phyloP scores from a whole-genome alignment of 2,888 invertebrate genomes.

The Lysandra bellargus region DNA sequence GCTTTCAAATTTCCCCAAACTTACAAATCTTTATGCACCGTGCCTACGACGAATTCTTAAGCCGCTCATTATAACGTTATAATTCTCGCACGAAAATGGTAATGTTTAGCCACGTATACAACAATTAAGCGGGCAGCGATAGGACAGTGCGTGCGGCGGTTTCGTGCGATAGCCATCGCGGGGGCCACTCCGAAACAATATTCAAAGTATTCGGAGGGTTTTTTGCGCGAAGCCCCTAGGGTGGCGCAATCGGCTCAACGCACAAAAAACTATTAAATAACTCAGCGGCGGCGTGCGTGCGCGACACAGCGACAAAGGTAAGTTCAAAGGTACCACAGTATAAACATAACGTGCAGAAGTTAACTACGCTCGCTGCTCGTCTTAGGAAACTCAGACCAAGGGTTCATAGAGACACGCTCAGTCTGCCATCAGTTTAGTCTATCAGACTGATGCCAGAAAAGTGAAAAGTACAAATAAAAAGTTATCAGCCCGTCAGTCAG shows the following conservation, averaged over 20 bases:
- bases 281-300: constrained; percentile 74
- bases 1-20: background rate
- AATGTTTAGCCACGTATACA: constrained; percentile 58
- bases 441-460: too few species aligned
- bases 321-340: constrained; percentile 30
- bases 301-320: constrained; percentile 67
- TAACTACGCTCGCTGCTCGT: background rate
- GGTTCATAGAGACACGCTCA: too few species aligned
- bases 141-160: constrained; percentile 79
- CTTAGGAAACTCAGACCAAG: background rate
- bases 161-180: constrained; percentile 80
- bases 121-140: constrained; percentile 76
- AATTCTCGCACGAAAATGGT: constrained; percentile 31
- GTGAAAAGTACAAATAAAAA: too few species aligned
- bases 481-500: too few species aligned
- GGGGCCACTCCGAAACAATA: constrained; percentile 68
- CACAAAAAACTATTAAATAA: constrained; percentile 80
- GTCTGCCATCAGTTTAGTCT: too few species aligned
- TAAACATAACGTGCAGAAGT: background rate
- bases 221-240: constrained; percentile 78
- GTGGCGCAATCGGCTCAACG: constrained; percentile 76
- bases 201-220: constrained; percentile 78
- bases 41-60: background rate
- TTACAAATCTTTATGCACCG: background rate
- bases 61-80: constrained; percentile 14